Evolutionary conservation across 1,140 invertebrate genomes (phyloP), one percentile per base, ranked within the genome.

Genomic region (Panagrolaimus sp.): DNA sequence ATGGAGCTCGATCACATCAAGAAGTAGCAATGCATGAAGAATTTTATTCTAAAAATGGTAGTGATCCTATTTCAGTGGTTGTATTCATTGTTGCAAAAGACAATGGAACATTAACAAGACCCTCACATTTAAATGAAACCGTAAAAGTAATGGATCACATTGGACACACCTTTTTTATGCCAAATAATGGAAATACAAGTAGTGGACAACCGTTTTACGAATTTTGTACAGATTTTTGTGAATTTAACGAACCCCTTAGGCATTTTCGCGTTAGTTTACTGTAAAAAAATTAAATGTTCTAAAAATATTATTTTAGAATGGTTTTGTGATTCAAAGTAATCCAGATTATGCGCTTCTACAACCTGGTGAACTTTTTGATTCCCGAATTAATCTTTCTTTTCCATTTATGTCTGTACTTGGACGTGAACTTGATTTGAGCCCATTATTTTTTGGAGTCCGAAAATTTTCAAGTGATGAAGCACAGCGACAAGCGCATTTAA

Each of bases 141-240:
- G 38, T 66, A 11, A 53, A n/a, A 25, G 25, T 74, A 38, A 5
- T 75, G n/a, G 72, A 75, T 43, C 38, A 51, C 4, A 25, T 74
- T 16, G 66, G 51, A 16, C 72, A 61, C 20, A 38, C 71, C 47
- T 74, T 75, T 46, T 27, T 9, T 9, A 45, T 74, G 27, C 31
- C 13, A 20, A 47, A 47, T 9, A 1, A 4, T 5, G 51, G 51
- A 20, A 27, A 57, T 57, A n/a, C 20, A 13, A 27, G 20, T 11
- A 61, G 27, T 25, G 67, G 67, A 38, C 61, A 45, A 23, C 16
- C 47, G 14, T 74, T 74, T 63, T 70, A 69, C 31, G 38, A 74
- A 63, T 74, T 74, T 53, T 74, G 72, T 44, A 47, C 65, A 14
- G 74, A 74, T 66, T 74, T 74, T 67, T 74, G 72, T 64, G 69